Evolutionary conservation across 2,888 invertebrate species (phyloP), one percentile per base, ranked within the genome.

Genomic region (Zootermopsis nevadensis): DNA sequence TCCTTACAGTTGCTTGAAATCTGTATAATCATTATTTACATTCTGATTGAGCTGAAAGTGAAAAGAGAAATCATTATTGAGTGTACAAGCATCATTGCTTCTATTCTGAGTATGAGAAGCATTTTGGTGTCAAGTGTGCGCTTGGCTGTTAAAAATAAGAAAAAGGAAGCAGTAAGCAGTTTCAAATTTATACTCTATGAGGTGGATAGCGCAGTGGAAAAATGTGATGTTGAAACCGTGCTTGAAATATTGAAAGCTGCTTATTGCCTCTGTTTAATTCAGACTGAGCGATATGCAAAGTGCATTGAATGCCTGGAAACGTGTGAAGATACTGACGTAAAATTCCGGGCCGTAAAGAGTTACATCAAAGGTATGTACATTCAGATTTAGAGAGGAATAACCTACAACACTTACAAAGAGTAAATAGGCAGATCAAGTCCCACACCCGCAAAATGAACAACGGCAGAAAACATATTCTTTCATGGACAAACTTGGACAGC

Each of bases 321-420:
- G 0, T 27, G 7, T 27, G 60, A 60, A 60, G 27, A 27, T 27
- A 27, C 2, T n/a, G 60, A n/a, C 7, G 27, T 6, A 1, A 60
- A 27, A 27, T 27, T 60, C 6, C 60, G n/a, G 8, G 6, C 15
- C 7, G 8, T 60, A 10, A 7, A 1, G 12, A 27, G 7, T 60
- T 60, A 60, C n/a, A 10, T 60, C n/a, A 60, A 60, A 60, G 60
- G 60, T 60, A 60, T 60, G 60, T 60, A 27, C n/a, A n/a, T 48
- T 19, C 19, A 48, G 19, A 48, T 48, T 15, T 48, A 48, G 3
- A 48, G 48, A 15, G 19, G 15, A 48, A 48, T 48, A 48, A 48
- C 1, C 1, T 3, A 15, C 19, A 48, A 48, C 48, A 19, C 19
- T n/a, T n/a, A n/a, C n/a, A n/a, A n/a, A n/a, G n/a, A n/a, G n/a